Evolutionary conservation across 2,797 vertebrate genomes (phyloP), one percentile per base, ranked within the genome.

Genomic region (Sarcophilus harrisii): DNA sequence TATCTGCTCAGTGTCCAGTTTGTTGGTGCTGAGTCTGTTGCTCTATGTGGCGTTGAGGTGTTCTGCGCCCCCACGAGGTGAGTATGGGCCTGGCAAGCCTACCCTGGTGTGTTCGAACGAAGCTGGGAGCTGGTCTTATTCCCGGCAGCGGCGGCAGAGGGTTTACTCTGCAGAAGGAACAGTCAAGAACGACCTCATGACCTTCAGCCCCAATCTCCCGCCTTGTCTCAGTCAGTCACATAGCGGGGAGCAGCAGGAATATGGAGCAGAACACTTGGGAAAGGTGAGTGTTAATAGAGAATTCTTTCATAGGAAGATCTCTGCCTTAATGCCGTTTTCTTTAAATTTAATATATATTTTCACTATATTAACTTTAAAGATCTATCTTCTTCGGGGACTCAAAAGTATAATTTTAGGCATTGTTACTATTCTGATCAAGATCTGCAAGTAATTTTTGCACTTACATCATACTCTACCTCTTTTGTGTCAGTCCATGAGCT

Each of bases 91-190:
- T 52, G 97, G 94, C 1, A 93, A 94, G n/a, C 38, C 38, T 2
- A 57, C 91, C 0, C 1, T 95, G 59, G 97, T 98, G 29, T 98
- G 97, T 91, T 95, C 98, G 57, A 98, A 97, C 66, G 97, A 97
- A 45, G 97, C 96, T 90, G 97, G 97, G 57, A 98, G 97, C 92
- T 98, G 98, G 98, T 98, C 97, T 0, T 98, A 97, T 58, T 98
- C 98, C 0, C 90, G 95, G 93, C 92, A 95, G 95, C 94, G 95
- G 91, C 0, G 87, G 49, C 92, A 93, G 90, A 95, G 89, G 52
- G 91, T 95, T 93, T 95, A 91, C 90, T 96, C 95, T 54, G 97
- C 92, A 4, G 97, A 96, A 49, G 96, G 57, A 14, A 66, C 54
- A 0, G 57, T 92, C 38, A 97, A 96, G 90, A 91, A 95, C 0